Conservation (phyloP, 2,113 vertebrate species). For the Probosciger aterrimus region DNA sequence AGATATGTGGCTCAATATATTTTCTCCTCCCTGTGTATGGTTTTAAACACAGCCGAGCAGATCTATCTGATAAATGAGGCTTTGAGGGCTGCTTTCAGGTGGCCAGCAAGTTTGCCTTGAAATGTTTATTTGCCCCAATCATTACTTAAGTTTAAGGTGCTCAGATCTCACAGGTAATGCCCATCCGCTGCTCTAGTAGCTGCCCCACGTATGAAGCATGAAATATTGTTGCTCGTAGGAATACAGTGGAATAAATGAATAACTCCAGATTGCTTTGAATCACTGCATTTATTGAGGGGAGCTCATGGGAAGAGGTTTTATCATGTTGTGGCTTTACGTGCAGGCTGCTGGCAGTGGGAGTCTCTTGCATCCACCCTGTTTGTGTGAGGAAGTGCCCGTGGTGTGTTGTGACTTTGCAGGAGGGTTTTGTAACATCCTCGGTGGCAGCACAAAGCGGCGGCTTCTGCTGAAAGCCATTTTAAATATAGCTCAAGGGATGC, state of each 20-base stretch:
- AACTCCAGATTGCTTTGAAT: not conserved
- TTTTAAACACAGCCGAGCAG: not conserved
- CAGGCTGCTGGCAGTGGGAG: not conserved
- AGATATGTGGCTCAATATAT: not conserved
- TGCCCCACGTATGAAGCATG: rapidly evolving
- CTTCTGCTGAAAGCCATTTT: not conserved
- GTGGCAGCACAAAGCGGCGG: not conserved
- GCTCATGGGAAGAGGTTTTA: not conserved
- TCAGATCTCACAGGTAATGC: not conserved
- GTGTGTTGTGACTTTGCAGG: not conserved
- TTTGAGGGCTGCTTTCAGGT: not conserved
- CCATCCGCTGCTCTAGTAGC: not conserved
- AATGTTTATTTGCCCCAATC: not conserved
- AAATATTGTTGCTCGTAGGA: not conserved
- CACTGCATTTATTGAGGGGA: not conserved
- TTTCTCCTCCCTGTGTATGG: not conserved
- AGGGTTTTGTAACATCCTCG: not conserved
- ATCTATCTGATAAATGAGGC: not conserved
- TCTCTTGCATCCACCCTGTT: not conserved
- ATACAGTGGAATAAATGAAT: not conserved
- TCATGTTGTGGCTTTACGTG: not conserved
- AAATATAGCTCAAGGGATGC: rapidly evolving
- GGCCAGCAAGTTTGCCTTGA: not conserved
- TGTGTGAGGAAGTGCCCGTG: not conserved
- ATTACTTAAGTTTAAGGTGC: not conserved